phyloP scores from a whole-genome alignment of 2,113 vertebrate species.

The Barnardius zonarius region DNA sequence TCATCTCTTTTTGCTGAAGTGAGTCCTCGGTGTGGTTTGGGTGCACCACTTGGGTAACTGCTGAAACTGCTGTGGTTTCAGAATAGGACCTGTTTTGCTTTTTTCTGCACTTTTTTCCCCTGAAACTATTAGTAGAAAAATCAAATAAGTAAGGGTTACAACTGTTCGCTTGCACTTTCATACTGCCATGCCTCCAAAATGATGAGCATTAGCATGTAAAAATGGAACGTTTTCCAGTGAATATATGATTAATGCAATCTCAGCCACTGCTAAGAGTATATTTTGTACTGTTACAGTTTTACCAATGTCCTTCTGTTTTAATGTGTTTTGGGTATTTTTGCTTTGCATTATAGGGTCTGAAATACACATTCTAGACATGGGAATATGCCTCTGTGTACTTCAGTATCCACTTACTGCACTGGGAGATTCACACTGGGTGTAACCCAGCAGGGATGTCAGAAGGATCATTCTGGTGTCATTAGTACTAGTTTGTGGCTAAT shows the following conservation, averaged over 20 bases:
- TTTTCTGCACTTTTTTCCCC: constrained; percentile 50
- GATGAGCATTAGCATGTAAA: neutral
- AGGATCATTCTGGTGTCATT: neutral
- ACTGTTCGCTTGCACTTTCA: neutral
- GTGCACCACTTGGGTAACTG: constrained; percentile 77
- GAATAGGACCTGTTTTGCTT: constrained; percentile 69
- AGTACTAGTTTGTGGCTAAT: neutral
- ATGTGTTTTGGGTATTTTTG: neutral
- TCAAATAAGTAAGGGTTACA: neutral
- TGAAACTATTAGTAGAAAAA: constrained; percentile 41
- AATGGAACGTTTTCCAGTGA: neutral
- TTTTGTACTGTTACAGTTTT: neutral
- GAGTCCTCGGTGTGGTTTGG: constrained; percentile 75
- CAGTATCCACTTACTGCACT: neutral
- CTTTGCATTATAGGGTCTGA: neutral
- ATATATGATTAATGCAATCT: neutral
- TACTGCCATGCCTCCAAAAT: neutral
- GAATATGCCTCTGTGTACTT: neutral
- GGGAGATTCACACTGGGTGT: neutral
- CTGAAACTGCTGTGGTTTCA: constrained; percentile 85
- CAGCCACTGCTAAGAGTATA: neutral
- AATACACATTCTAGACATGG: neutral
- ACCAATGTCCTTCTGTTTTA: neutral
- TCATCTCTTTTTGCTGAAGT: constrained; percentile 75
- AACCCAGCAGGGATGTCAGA: neutral